A percentile compares a stretch with the other conserved stretches of the same genome.
phyloP scores from a whole-genome alignment of 2,888 invertebrate genomes.

The Heterodera filipjevi region DNA sequence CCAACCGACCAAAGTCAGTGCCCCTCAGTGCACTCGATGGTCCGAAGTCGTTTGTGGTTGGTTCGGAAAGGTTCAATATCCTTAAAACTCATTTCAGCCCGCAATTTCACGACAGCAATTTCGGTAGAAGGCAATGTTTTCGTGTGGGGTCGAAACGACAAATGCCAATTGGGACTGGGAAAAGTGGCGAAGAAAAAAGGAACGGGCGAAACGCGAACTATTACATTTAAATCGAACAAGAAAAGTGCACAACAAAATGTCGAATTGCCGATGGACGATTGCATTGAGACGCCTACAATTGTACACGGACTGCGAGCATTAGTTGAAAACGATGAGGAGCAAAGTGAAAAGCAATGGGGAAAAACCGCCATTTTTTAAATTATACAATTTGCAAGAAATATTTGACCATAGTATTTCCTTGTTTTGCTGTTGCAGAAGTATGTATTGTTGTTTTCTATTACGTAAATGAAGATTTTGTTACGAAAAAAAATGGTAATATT shows the following conservation, averaged over 20 bases:
- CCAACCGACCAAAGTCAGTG: constrained; percentile 51
- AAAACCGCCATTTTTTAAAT: too few relatives aligned
- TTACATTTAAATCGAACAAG: constrained; percentile 20
- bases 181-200: not conserved
- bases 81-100: constrained; percentile 42
- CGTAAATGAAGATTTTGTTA: too few relatives aligned
- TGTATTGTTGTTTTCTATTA: too few relatives aligned
- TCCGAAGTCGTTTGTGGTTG: constrained; percentile 50
- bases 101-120: constrained; percentile 53
- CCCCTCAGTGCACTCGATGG: constrained; percentile 52
- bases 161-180: constrained; percentile 46
- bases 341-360: not conserved
- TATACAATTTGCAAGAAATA: too few relatives aligned
- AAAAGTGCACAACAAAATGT: not conserved
- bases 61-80: constrained; percentile 6
- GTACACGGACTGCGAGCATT: constrained; percentile 24
- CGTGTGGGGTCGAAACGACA: constrained; percentile 59
- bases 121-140: constrained; percentile 48
- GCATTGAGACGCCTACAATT: not conserved
- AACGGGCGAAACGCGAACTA: constrained; percentile 26
- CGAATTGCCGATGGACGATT: constrained; percentile 37
- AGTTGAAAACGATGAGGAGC: not conserved
- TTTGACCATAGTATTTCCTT: too few relatives aligned
- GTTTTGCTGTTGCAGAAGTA: too few relatives aligned
- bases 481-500: too few relatives aligned